Base-by-base conservation (phyloP, 2,888 invertebrate genomes). In the Brassicogethes aeneus region DNA sequence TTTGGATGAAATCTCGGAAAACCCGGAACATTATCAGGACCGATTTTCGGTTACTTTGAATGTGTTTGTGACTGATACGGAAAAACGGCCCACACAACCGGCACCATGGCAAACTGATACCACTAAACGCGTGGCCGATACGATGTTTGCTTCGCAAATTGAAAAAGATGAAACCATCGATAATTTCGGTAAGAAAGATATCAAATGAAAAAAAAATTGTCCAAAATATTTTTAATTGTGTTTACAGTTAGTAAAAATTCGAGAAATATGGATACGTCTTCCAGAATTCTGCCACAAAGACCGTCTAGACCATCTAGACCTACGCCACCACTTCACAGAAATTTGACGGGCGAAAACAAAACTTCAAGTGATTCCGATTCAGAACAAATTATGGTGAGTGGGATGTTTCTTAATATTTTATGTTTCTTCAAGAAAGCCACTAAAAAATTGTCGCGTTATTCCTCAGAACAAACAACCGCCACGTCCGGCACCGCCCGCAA, bases 161-260 rank as follows among this genome's bases (percentile, higher is more conserved):
- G 91, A 91, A 63, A 80, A 82, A 66, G 87, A 87, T 46, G 89
- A 90, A 64, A 82, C 84, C 55, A 72, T 85, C 16, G 89, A 90
- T 56, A 87, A 85, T 61, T 90, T 89, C 62, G 84, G 86, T 85
- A 59, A 69, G 59, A 54, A 15, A 16, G 31, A 16, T 32, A 5
- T 32, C 32, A 13, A 32, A 23, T 23, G 23, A 23, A 23, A 5
- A 23, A 23, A 10, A 23, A 36, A 7, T 36, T 36, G 16, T 5
- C n/a, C 12, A 36, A 33, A 33, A 33, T 12, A 33, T 13, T 33
- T 5, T 10, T 33, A 5, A 10, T 37, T 37, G 10, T 16, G 17
- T 14, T 17, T 29, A 14, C 14, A 37, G 10, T 23, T 17, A 29
- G 5, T 29, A 23, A 23, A 12, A 7, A 17, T n/a, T 23, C 10